phyloP scores from a whole-genome alignment of 2,797 vertebrate genomes.

The Pseudopleuronectes americanus region DNA sequence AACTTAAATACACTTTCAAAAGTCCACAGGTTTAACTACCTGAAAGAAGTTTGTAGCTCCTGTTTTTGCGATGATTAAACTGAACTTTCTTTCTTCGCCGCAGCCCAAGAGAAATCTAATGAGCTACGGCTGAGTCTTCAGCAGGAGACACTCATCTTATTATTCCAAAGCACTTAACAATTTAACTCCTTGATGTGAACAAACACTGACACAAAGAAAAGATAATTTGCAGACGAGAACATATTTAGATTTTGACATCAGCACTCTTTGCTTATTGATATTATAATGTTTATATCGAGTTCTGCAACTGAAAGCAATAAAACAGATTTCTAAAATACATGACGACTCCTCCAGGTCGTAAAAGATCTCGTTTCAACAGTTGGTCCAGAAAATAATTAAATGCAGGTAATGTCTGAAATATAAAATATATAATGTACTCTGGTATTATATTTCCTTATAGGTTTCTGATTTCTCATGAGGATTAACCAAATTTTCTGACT shows the following conservation, averaged over 20 bases:
- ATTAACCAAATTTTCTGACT: slow-evolving; percentile 34
- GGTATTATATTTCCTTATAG: slow-evolving; percentile 6
- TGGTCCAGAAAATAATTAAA: slow-evolving; percentile 15
- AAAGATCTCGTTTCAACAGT: neutral
- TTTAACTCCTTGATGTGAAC: no score
- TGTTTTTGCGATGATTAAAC: neutral
- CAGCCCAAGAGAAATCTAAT: no score
- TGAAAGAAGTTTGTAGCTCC: neutral
- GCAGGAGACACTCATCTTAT: no score
- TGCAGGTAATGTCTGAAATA: slow-evolving; percentile 1
- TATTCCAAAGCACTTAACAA: no score
- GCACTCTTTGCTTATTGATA: no score
- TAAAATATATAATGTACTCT: neutral
- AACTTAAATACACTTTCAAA: neutral
- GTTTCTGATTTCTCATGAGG: slow-evolving; percentile 35
- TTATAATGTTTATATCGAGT: no score
- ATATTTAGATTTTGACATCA: no score
- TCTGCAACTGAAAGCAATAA: neutral
- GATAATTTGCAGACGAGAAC: no score
- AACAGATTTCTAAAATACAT: neutral
- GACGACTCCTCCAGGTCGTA: neutral
- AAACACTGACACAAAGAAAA: no score
- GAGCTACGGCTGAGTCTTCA: no score
- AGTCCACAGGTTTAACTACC: neutral
- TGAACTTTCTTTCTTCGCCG: neutral